phyloP scores from a whole-genome alignment of 2,113 vertebrate genomes.

The Xiphophorus hellerii region DNA sequence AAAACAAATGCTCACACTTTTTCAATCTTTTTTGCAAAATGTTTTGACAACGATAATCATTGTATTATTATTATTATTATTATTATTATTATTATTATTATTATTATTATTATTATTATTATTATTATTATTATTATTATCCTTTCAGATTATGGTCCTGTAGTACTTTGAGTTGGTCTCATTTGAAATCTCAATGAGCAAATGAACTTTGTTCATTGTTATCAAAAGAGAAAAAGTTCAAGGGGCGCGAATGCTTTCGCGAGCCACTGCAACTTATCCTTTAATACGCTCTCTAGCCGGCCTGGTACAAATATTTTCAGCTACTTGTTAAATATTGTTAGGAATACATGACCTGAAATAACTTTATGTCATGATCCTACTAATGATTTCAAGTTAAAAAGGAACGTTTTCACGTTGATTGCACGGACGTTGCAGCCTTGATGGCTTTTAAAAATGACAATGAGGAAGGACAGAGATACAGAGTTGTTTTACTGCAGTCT shows the following conservation, averaged over 20 bases:
- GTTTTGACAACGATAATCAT: neutral
- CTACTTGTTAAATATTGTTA: constrained; percentile 26
- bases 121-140: no score
- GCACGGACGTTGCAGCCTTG: neutral
- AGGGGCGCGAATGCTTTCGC: neutral
- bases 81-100: no score
- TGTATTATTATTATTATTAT: no score
- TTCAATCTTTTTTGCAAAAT: neutral
- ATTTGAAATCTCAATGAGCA: neutral
- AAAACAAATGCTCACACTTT: neutral
- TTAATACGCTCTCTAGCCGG: neutral
- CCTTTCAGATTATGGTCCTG: neutral
- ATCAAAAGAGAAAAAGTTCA: neutral
- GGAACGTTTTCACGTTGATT: neutral
- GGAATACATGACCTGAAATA: constrained; percentile 33
- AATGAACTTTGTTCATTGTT: neutral
- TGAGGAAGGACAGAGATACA: constrained; percentile 1
- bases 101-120: no score
- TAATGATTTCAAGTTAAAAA: neutral
- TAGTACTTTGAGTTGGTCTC: neutral
- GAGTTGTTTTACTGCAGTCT: constrained; percentile 10
- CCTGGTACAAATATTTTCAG: neutral
- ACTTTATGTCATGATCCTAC: constrained; percentile 7
- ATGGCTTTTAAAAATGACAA: constrained; percentile 19
- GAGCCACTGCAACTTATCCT: neutral